Conservation (phyloP, 2,797 vertebrate species). For the Astyanax mexicanus region DNA sequence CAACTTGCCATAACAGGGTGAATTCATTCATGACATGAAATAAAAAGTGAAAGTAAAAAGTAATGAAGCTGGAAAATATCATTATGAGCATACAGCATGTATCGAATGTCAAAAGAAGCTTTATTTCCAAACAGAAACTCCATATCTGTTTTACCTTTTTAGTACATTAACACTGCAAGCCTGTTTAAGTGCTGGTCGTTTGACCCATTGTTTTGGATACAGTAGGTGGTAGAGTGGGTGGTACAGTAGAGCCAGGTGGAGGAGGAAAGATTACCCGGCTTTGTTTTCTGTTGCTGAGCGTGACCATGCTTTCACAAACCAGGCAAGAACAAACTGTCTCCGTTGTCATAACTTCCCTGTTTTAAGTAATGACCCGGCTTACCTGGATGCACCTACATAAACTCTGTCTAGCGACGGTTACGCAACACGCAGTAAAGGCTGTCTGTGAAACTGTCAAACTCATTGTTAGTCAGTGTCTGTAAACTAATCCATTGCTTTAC, state of each 20-base stretch:
- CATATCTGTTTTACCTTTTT: too few relatives aligned
- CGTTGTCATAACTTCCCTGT: conserved; percentile 62
- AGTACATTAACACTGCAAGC: background rate
- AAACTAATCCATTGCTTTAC: background rate
- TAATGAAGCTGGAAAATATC: too few relatives aligned
- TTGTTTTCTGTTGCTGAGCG: conserved; percentile 56
- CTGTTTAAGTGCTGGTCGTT: background rate
- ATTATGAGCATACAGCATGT: too few relatives aligned
- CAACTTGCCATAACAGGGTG: too few relatives aligned
- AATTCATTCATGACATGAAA: too few relatives aligned
- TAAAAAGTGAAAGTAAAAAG: too few relatives aligned
- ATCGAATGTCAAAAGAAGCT: too few relatives aligned
- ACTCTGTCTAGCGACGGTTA: background rate
- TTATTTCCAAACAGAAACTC: too few relatives aligned
- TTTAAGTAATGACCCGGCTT: conserved; percentile 37
- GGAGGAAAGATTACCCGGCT: conserved; percentile 30
- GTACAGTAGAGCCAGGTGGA: conserved; percentile 20
- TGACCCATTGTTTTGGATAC: conserved; percentile 21
- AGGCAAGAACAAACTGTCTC: conserved; percentile 44
- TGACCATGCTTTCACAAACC: conserved; percentile 40
- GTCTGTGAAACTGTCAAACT: background rate
- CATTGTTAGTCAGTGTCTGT: background rate
- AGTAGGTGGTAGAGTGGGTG: conserved; percentile 8
- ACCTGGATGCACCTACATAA: conserved; percentile 29
- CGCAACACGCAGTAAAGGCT: background rate